Evolutionary conservation across 2,888 invertebrate genomes (phyloP).

Genomic region (Ypsolopha scabrella): DNA sequence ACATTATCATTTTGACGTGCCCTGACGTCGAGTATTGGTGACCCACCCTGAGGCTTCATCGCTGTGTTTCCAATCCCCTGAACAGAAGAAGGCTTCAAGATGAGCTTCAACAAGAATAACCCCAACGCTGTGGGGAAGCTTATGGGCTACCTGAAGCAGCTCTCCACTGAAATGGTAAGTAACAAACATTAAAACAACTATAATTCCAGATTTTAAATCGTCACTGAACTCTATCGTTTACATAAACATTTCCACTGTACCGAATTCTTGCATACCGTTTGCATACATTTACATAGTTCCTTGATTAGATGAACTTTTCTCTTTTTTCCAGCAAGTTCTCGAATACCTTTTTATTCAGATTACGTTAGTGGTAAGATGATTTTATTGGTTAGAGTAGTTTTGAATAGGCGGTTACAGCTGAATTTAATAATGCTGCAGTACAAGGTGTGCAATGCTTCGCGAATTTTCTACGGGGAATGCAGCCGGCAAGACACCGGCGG

Average conservation of each 20-base stretch:
- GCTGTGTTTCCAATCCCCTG: neutral
- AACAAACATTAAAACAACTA: neutral
- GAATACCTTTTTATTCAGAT: no score
- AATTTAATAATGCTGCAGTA: no score
- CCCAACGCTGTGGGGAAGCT: constrained; percentile 64
- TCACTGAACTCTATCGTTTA: constrained; percentile 5
- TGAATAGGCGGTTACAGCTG: no score
- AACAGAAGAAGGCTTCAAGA: constrained; percentile 33
- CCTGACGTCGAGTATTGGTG: constrained; percentile 30
- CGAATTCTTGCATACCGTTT: constrained; percentile 13
- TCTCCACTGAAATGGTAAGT: constrained; percentile 66
- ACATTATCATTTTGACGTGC: constrained; percentile 59
- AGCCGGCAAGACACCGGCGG: constrained; percentile 8
- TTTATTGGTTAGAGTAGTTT: no score
- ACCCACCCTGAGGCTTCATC: constrained; percentile 2
- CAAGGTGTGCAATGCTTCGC: constrained; percentile 10
- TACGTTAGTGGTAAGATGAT: no score
- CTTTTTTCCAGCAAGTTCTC: constrained; percentile 1
- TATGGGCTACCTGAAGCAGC: constrained; percentile 62
- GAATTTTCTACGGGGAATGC: constrained; percentile 23
- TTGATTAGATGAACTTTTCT: constrained; percentile 9
- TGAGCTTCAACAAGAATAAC: constrained; percentile 67
- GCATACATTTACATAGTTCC: constrained; percentile 8
- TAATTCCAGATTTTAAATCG: neutral
- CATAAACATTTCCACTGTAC: constrained; percentile 11